These are phyloP conservation scores for Himalopsyche anomala DNA, from an alignment of 2,888 invertebrate species.

Conservation along the genomic window DNA sequence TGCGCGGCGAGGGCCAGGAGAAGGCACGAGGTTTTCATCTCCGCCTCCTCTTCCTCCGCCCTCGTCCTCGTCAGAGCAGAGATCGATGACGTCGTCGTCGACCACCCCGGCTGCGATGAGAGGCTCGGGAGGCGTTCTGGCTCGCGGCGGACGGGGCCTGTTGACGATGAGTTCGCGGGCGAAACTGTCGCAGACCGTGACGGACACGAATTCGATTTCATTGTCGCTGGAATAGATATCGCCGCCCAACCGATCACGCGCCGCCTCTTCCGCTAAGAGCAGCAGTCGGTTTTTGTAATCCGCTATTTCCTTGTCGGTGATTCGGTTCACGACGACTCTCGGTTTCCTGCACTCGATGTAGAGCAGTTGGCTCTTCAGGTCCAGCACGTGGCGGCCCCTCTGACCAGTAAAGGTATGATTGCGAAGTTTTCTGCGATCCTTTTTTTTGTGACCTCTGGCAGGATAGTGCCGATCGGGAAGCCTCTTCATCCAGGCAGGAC, in stretches of 20 bases:
- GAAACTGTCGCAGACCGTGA: constrained; percentile 45
- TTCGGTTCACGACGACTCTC: constrained; percentile 72
- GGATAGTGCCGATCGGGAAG: constrained; percentile 70
- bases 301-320: constrained; percentile 73
- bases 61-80: constrained; percentile 82
- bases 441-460: constrained; percentile 72
- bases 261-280: constrained; percentile 5
- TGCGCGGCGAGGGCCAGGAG: constrained; percentile 71
- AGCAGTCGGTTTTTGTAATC: constrained; percentile 69
- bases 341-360: constrained; percentile 75
- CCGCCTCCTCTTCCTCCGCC: constrained; percentile 68
- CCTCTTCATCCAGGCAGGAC: constrained; percentile 57
- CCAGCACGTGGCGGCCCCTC: constrained; percentile 73
- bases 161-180: neutral
- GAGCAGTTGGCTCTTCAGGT: constrained; percentile 74
- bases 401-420: constrained; percentile 73
- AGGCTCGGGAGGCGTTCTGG: neutral
- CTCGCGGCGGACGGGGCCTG: neutral
- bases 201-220: constrained; percentile 74
- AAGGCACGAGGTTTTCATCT: constrained; percentile 69
- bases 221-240: constrained; percentile 68
- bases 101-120: neutral
- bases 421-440: constrained; percentile 74
- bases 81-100: constrained; percentile 75
- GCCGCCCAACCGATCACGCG: constrained; percentile 49